Evolutionary conservation across 2,888 invertebrate genomes (phyloP).

Genomic region (Frankliniella fusca): DNA sequence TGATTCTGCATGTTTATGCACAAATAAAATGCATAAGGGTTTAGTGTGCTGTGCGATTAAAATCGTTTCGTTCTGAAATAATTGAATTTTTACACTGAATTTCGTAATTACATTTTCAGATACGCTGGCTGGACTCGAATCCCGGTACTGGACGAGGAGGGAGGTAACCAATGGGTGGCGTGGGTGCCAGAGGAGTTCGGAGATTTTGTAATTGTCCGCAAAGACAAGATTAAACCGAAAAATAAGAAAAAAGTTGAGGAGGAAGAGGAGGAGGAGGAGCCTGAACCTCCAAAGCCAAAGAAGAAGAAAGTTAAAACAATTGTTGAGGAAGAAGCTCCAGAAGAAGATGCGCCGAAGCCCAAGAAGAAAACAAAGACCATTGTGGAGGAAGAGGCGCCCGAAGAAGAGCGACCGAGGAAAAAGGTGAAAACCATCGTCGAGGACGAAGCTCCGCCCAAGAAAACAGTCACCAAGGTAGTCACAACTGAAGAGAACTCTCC

Average conservation of each 20-base stretch:
- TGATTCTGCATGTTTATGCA: no score
- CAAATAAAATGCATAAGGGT: no score
- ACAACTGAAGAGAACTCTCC: not conserved
- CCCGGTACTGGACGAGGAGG: not conserved
- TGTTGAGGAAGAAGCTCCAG: not conserved
- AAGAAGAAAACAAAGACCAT: slow-evolving; percentile 15
- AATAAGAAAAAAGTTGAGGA: not conserved
- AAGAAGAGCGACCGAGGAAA: not conserved
- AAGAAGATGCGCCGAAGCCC: not conserved
- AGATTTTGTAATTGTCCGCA: not conserved
- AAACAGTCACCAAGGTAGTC: not conserved
- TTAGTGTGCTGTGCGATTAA: no score
- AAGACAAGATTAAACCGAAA: not conserved
- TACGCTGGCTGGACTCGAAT: not conserved
- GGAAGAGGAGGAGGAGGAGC: not conserved
- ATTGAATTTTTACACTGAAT: not conserved
- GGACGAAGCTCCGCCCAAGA: not conserved
- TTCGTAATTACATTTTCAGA: not conserved
- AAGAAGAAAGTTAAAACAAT: slow-evolving; percentile 14
- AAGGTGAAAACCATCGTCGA: not conserved
- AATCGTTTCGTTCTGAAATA: no score
- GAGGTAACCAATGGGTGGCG: not conserved
- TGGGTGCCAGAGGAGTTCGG: slow-evolving; percentile 8
- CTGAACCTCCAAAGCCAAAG: not conserved
- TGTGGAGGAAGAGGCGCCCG: slow-evolving; percentile 1